phyloP scores from a whole-genome alignment of 2,888 invertebrate genomes.

The Dryobota labecula region DNA sequence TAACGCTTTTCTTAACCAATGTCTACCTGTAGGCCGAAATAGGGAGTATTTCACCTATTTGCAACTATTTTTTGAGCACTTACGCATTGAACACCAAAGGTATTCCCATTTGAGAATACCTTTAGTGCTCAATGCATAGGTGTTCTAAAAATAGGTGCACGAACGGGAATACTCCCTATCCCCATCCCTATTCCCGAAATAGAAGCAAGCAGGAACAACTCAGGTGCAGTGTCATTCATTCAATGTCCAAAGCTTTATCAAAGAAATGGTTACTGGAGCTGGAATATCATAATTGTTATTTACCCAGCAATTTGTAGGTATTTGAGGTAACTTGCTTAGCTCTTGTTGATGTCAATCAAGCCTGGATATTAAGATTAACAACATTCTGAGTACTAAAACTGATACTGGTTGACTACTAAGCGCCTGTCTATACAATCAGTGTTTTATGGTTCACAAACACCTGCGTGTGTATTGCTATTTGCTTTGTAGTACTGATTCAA shows the following conservation, averaged over 20 bases:
- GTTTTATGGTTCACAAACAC: not conserved
- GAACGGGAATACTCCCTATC: too few relatives aligned
- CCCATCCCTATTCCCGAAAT: too few relatives aligned
- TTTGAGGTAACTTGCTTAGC: not conserved
- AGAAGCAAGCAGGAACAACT: not conserved
- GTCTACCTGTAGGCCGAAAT: not conserved
- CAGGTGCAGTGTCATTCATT: not conserved
- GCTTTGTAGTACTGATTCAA: too few relatives aligned
- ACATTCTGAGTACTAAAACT: not conserved
- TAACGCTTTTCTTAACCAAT: not conserved
- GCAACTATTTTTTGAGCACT: too few relatives aligned
- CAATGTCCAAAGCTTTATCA: not conserved
- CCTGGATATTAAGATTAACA: not conserved
- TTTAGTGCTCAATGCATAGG: too few relatives aligned
- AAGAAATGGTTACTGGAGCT: not conserved
- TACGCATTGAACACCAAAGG: too few relatives aligned
- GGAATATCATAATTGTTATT: not conserved
- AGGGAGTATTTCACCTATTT: too few relatives aligned
- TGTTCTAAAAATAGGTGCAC: too few relatives aligned
- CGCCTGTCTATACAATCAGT: constrained; percentile 17
- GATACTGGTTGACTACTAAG: not conserved
- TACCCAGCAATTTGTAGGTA: not conserved
- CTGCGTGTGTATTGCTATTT: constrained; percentile 18
- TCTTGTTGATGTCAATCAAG: not conserved
- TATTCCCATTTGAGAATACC: too few relatives aligned